Conservation (phyloP, 2,113 vertebrate species). For the Oceanites oceanicus region DNA sequence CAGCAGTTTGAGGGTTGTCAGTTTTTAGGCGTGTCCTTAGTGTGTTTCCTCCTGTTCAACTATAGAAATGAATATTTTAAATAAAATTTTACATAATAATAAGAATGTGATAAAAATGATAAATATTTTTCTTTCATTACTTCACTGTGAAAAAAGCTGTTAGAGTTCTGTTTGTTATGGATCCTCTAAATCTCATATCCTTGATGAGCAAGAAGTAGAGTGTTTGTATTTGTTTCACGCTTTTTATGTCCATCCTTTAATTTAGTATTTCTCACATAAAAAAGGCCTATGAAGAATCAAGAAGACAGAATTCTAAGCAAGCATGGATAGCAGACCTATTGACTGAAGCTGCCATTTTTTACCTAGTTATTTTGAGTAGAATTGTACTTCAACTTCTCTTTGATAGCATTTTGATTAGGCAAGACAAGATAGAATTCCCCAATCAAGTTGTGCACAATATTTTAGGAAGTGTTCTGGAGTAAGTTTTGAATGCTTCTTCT, state of each 20-base stretch:
- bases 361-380: background rate
- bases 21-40: background rate
- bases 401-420: background rate
- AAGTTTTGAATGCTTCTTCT: background rate
- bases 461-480: background rate
- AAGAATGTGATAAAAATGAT: background rate
- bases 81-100: background rate
- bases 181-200: background rate
- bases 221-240: background rate
- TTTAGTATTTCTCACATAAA: background rate
- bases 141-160: background rate
- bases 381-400: background rate
- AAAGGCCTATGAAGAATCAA: background rate
- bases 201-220: background rate
- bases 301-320: background rate
- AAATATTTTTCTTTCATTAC: background rate
- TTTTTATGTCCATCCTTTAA: background rate
- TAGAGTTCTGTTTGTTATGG: background rate
- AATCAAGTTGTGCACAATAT: background rate
- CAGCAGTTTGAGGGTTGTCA: background rate
- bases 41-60: background rate
- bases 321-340: background rate
- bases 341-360: background rate
- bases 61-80: background rate
- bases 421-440: background rate